phyloP scores from a whole-genome alignment of 2,888 invertebrate species.

The Antheraea assamensis region DNA sequence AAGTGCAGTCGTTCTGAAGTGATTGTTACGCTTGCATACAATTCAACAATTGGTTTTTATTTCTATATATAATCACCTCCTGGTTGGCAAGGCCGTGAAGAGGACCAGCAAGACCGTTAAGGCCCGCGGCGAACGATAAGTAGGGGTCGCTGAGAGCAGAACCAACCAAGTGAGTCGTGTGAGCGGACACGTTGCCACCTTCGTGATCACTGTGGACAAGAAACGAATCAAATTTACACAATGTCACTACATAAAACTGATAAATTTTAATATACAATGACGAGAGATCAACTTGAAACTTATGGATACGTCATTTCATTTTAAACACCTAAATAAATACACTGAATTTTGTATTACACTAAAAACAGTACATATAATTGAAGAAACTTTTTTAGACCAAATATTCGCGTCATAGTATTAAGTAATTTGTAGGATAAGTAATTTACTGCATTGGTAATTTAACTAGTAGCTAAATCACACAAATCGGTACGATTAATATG shows the following conservation, averaged over 20 bases:
- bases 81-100: constrained; percentile 98
- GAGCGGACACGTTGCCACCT: constrained; percentile 98
- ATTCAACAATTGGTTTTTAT: too few relatives aligned
- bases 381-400: too few relatives aligned
- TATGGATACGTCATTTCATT: background rate
- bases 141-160: constrained; percentile 97
- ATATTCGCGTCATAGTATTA: too few relatives aligned
- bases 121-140: constrained; percentile 94
- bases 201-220: constrained; percentile 90
- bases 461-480: too few relatives aligned
- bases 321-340: background rate
- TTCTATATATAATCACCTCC: constrained; percentile 75
- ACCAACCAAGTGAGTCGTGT: constrained; percentile 96
- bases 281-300: background rate
- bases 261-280: background rate
- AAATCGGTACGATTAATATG: too few relatives aligned
- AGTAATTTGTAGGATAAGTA: too few relatives aligned
- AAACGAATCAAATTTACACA: background rate
- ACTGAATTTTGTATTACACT: background rate
- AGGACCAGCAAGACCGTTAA: constrained; percentile 97
- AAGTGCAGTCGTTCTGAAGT: too few relatives aligned
- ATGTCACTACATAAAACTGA: background rate
- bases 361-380: background rate
- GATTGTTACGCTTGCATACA: too few relatives aligned
- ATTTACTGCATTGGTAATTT: too few relatives aligned